A percentile compares a stretch with the other conserved stretches of the same genome.
phyloP scores from a whole-genome alignment of 2,888 invertebrate genomes.

The Eupelmus urozonus region DNA sequence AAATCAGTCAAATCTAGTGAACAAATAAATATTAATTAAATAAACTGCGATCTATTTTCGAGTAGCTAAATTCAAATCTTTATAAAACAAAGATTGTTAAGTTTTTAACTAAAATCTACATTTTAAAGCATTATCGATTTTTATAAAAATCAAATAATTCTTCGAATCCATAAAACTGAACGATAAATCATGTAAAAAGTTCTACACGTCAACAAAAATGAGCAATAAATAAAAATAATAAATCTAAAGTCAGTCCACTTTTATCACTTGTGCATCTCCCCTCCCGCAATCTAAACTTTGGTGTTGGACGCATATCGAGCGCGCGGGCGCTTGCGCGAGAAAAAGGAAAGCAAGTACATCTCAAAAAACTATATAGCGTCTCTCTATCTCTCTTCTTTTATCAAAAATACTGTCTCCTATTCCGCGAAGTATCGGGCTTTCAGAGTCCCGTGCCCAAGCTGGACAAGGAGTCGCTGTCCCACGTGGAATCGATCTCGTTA shows the following conservation, averaged over 20 bases:
- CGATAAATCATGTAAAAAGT: too few relatives aligned
- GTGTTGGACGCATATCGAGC: constrained; percentile 3
- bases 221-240: not conserved
- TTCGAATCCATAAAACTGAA: not conserved
- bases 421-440: constrained; percentile 20
- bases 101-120: too few relatives aligned
- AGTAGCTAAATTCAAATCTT: not conserved
- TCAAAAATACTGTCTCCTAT: constrained; percentile 39
- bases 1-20: not conserved
- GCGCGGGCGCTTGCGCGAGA: not conserved
- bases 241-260: constrained; percentile 14
- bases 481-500: constrained; percentile 61
- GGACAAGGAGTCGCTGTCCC: constrained; percentile 61
- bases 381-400: constrained; percentile 20
- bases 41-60: not conserved
- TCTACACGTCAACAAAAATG: not conserved
- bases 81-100: constrained; percentile 13
- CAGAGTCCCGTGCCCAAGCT: constrained; percentile 59
- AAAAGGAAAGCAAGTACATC: not conserved
- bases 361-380: constrained; percentile 20
- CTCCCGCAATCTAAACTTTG: not conserved
- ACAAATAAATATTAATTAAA: not conserved
- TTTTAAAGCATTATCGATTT: not conserved
- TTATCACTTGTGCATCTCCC: constrained; percentile 12
- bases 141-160: not conserved